Percentiles rank a stretch among this genome's conserved stretches.
phyloP scores from a whole-genome alignment of 2,113 vertebrate genomes.

The Phoxinus phoxinus region DNA sequence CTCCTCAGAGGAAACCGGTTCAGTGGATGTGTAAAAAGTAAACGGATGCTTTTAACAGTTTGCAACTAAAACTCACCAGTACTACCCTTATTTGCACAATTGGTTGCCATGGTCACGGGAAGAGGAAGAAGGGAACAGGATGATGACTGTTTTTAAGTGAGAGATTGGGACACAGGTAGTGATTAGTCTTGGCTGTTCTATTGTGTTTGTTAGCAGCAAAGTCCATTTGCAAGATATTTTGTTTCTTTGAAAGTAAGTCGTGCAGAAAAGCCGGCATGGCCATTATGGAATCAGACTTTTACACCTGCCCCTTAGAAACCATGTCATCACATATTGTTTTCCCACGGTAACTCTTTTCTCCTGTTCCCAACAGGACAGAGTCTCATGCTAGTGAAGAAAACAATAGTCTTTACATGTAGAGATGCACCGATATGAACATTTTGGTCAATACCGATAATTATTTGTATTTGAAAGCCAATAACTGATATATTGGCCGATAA shows the following conservation, averaged over 20 bases:
- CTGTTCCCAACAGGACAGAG: slow-evolving; percentile 40
- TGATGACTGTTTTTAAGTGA: background rate
- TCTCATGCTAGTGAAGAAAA: slow-evolving; percentile 1
- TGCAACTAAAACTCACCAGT: background rate
- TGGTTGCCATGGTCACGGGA: background rate
- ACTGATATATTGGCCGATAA: no score
- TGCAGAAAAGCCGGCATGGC: slow-evolving; percentile 23
- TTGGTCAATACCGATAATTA: no score
- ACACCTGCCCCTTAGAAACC: slow-evolving; percentile 52
- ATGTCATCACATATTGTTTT: slow-evolving; percentile 35
- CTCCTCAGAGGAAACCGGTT: background rate
- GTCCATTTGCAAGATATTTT: background rate
- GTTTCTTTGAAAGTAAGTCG: slow-evolving; percentile 55
- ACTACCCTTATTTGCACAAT: background rate
- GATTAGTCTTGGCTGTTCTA: background rate
- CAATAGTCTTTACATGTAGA: background rate
- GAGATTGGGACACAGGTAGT: background rate
- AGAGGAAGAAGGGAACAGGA: background rate
- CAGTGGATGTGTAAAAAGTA: background rate
- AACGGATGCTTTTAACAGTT: background rate
- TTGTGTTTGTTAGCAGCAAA: background rate
- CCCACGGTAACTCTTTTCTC: slow-evolving; percentile 62
- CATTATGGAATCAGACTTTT: slow-evolving; percentile 53
- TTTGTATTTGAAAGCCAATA: no score
- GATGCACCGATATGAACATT: no score